Base-by-base conservation (phyloP, 1,140 invertebrate genomes). In the Bombus superbus region DNA sequence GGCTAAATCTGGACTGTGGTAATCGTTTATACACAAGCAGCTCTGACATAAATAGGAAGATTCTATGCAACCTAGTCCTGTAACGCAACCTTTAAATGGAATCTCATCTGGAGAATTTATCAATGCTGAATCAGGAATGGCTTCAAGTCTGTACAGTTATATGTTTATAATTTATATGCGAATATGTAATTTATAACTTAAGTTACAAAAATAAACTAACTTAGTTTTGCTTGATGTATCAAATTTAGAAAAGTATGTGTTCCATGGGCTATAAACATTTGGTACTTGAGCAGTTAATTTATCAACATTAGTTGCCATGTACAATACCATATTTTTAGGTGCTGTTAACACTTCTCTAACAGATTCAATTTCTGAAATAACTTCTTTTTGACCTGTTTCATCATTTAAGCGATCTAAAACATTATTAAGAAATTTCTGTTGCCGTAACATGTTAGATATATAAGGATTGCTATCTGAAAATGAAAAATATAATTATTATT, bases 11-110 rank as follows among this genome's bases (percentile, higher is more conserved):
- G 96, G 95, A 93, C 97, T 95, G 38, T 95, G 93, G 91, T 96
- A 97, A 68, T 97, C 96, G 1, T 93, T 96, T 59, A 98, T 96
- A 84, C 96, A 96, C 35, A 96, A 96, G 72, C 96, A 96, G 38
- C 96, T 95, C 93, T 98, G 97, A 83, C 96, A 95, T 38, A 98
- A 95, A 94, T 97, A 98, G 2, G 96, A 96, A 0, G 97, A 98
- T 94, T 99, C 98, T 73, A 98, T 96, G 59, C 97, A 97, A 42
- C 98, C 98, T 86, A 99, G 96, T n/a, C 98, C 98, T 86, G 97
- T 96, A 80, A 98, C 96, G 91, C 96, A 96, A 87, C 96, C 96
- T 94, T 92, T 83, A 15, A 92, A 76, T 68, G 92, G 72, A 85
- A 93, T 88, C 77, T 95, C 90, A 18, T 93, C 89, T 25, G 84